Percentiles rank a stretch among this genome's conserved stretches.
Evolutionary conservation across 30 jellyfish, hydroid and myxozoan genomes (phyloP).

Genomic region (Turritopsis dohrnii): DNA sequence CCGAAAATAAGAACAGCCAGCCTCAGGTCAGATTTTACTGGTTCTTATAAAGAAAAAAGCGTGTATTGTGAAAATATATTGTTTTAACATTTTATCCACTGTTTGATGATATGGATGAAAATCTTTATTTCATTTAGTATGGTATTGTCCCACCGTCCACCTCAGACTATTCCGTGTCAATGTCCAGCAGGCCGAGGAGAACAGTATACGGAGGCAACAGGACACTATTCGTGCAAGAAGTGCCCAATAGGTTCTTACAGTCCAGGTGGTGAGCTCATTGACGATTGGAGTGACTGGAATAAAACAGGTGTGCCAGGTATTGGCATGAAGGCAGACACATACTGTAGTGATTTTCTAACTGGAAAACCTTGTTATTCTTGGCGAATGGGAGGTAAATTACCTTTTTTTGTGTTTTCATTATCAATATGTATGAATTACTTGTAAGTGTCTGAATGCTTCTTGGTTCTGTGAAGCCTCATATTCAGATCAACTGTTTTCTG

Average conservation of each 20-base stretch:
- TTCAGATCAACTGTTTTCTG: too few species aligned
- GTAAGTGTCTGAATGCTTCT: background rate
- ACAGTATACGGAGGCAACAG: background rate
- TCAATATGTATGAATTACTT: too few species aligned
- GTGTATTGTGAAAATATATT: too few species aligned
- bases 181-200: slow-evolving; percentile 83
- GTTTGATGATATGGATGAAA: background rate
- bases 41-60: too few species aligned
- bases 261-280: slow-evolving; percentile 82
- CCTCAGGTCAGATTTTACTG: too few species aligned
- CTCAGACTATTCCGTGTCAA: slow-evolving; percentile 59
- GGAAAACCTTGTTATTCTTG: slow-evolving; percentile 73
- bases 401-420: background rate
- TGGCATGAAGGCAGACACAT: slow-evolving; percentile 47
- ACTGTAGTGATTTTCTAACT: slow-evolving; percentile 56
- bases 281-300: slow-evolving; percentile 77
- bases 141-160: background rate
- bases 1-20: too few species aligned
- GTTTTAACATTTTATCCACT: too few species aligned
- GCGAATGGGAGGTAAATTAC: slow-evolving; percentile 75
- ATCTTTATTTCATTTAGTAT: background rate
- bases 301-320: slow-evolving; percentile 76
- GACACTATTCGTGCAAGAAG: slow-evolving; percentile 36
- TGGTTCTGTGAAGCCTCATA: background rate
- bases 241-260: slow-evolving; percentile 80